Conservation (phyloP, 2,888 invertebrate species). For the Pecten maximus region DNA sequence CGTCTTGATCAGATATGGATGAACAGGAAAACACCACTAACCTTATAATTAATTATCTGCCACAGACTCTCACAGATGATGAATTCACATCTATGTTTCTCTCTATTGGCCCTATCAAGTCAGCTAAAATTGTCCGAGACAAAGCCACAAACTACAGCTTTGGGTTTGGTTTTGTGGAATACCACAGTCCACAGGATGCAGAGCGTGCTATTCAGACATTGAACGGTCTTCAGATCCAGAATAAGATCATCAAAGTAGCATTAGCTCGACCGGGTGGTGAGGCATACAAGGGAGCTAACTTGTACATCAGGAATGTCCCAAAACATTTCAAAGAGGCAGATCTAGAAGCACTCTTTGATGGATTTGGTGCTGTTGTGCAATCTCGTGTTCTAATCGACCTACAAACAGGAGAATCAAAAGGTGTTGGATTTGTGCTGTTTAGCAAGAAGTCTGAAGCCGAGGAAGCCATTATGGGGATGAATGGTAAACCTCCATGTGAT, state of each 20-base stretch:
- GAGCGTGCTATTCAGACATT: slow-evolving; percentile 92
- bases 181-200: slow-evolving; percentile 92
- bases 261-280: slow-evolving; percentile 95
- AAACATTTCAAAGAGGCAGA: slow-evolving; percentile 87
- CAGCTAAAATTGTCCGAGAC: slow-evolving; percentile 88
- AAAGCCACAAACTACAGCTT: slow-evolving; percentile 94
- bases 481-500: slow-evolving; percentile 91
- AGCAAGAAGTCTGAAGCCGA: slow-evolving; percentile 95
- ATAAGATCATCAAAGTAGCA: slow-evolving; percentile 96
- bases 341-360: slow-evolving; percentile 92
- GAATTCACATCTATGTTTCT: slow-evolving; percentile 94
- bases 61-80: slow-evolving; percentile 95
- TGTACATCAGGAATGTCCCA: slow-evolving; percentile 95
- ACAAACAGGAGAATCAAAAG: slow-evolving; percentile 92
- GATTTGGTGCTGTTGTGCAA: slow-evolving; percentile 95
- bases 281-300: slow-evolving; percentile 95
- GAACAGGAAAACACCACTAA: slow-evolving; percentile 83
- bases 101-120: slow-evolving; percentile 93
- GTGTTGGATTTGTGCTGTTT: slow-evolving; percentile 92
- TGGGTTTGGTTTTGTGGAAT: slow-evolving; percentile 98
- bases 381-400: slow-evolving; percentile 94
- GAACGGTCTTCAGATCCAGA: slow-evolving; percentile 93
- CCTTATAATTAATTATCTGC: slow-evolving; percentile 96
- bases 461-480: slow-evolving; percentile 92
- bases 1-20: background rate